Conservation (phyloP, 1,140 invertebrate species). For the Leguminivora glycinivorella region DNA sequence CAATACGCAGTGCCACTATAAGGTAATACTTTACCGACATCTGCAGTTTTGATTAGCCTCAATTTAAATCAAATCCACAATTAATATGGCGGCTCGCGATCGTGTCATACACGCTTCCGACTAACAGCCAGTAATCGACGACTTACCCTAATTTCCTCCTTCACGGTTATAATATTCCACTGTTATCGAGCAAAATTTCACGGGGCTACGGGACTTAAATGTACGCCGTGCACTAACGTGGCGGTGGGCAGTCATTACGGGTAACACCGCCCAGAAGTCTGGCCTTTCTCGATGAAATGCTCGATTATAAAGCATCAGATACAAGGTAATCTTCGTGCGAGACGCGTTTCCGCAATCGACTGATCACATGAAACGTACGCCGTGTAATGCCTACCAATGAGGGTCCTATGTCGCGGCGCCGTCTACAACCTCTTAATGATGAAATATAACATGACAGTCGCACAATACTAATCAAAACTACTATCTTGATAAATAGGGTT, state of each 20-base stretch:
- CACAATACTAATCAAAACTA: constrained; percentile 52
- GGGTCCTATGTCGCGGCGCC: constrained; percentile 13
- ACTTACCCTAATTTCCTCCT: constrained; percentile 53
- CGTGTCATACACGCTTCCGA: constrained; percentile 56
- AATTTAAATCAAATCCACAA: constrained; percentile 21
- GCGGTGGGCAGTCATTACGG: constrained; percentile 54
- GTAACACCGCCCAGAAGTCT: constrained; percentile 46
- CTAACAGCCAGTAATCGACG: constrained; percentile 52
- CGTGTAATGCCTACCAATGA: constrained; percentile 28
- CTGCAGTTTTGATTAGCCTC: constrained; percentile 12
- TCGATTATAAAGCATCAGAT: constrained; percentile 61
- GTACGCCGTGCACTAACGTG: constrained; percentile 58
- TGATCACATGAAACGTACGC: constrained; percentile 38
- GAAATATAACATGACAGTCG: constrained; percentile 43
- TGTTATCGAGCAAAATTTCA: constrained; percentile 45
- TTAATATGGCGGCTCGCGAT: constrained; percentile 12
- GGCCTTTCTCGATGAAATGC: constrained; percentile 54
- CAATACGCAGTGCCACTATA: background rate
- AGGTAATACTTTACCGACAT: background rate
- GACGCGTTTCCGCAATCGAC: constrained; percentile 50
- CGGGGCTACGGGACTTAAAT: constrained; percentile 49
- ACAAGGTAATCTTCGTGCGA: constrained; percentile 48
- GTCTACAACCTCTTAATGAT: constrained; percentile 34
- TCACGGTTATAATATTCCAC: constrained; percentile 57
- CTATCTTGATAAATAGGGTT: constrained; percentile 63